A percentile compares a stretch with the other conserved stretches of the same genome.
These are phyloP conservation scores for Melipona beecheii DNA, from an alignment of 2,888 invertebrate species.

Conservation along the genomic window DNA sequence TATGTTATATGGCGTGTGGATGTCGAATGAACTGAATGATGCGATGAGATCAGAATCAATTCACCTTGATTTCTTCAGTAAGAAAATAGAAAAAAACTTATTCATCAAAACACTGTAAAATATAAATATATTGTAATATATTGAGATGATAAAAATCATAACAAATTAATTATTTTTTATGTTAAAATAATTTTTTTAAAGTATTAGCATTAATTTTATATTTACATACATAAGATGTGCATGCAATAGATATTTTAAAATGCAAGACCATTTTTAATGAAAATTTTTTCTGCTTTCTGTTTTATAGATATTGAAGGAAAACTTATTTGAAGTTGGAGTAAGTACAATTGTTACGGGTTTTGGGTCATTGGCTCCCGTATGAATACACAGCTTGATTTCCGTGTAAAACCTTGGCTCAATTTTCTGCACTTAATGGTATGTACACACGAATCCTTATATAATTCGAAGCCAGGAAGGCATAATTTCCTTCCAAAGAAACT, in stretches of 20 bases:
- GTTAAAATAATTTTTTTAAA: too few species aligned
- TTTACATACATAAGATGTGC: too few species aligned
- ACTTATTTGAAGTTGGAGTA: neutral
- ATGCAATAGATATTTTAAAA: neutral
- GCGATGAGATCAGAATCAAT: too few species aligned
- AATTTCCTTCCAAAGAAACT: constrained; percentile 11
- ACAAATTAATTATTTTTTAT: too few species aligned
- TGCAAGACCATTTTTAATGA: neutral
- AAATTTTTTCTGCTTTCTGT: neutral
- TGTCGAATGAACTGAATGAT: neutral
- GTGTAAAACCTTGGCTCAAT: constrained; percentile 37
- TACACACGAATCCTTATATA: constrained; percentile 33
- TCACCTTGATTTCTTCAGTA: too few species aligned
- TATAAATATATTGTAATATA: too few species aligned
- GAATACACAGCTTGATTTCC: constrained; percentile 22
- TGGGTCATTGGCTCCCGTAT: constrained; percentile 43
- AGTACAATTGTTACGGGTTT: constrained; percentile 28
- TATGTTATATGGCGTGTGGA: neutral
- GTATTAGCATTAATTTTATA: too few species aligned
- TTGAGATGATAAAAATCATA: too few species aligned
- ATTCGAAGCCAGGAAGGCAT: constrained; percentile 31
- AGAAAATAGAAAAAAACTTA: too few species aligned
- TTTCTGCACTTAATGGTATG: constrained; percentile 16
- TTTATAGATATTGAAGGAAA: too few species aligned
- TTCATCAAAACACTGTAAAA: too few species aligned